Evolutionary conservation across 2,113 vertebrate species (phyloP).

Genomic region (Cyrtonyx montezumae): DNA sequence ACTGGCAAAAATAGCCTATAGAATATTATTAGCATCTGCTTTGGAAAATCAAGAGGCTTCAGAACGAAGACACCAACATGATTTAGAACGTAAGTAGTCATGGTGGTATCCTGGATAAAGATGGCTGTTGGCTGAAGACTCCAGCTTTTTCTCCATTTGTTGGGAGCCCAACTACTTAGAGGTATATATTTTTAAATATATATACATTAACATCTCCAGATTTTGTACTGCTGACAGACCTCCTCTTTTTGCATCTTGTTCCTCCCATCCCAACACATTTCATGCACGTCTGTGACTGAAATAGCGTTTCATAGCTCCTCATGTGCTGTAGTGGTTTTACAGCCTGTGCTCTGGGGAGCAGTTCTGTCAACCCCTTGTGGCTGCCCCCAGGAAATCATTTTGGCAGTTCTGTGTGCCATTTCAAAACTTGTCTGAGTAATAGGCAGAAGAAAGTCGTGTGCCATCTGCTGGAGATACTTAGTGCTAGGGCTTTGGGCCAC

Average conservation of each 20-base stretch:
- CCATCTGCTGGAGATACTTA: neutral
- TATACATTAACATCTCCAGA: neutral
- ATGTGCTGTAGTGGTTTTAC: neutral
- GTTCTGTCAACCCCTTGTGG: neutral
- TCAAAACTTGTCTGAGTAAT: neutral
- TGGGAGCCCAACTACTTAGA: neutral
- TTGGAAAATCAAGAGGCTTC: neutral
- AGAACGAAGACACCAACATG: neutral
- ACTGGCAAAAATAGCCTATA: neutral
- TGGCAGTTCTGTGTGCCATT: neutral
- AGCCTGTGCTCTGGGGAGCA: neutral
- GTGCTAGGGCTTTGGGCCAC: neutral
- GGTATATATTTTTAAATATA: neutral
- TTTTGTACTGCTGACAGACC: neutral
- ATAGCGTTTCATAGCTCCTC: neutral
- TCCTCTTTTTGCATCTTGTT: neutral
- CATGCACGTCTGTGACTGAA: neutral
- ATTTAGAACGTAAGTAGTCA: neutral
- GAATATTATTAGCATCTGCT: neutral
- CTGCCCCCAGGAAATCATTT: constrained; percentile 24
- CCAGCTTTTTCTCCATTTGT: neutral
- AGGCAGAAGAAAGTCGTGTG: neutral
- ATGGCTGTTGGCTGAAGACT: neutral
- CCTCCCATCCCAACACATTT: neutral
- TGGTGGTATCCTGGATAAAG: neutral